Conservation (phyloP, 2,797 vertebrate genomes). For the Lacerta viridis region DNA sequence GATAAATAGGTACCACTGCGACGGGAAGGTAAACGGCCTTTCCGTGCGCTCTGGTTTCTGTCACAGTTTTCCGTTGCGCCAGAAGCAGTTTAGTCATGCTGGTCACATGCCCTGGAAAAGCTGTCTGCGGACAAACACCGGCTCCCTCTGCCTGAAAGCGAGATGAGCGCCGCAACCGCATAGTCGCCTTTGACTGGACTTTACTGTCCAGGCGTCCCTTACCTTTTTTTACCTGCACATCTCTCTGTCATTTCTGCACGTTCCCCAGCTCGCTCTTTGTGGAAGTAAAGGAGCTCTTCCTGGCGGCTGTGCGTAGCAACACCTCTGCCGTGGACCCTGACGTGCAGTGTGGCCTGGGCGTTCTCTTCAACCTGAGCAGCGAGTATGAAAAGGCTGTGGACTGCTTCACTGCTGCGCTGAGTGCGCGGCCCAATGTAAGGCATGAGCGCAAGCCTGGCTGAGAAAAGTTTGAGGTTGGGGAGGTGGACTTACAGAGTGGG, state of each 20-base stretch:
- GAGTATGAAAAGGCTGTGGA: slow-evolving; percentile 98
- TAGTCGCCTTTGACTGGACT: too few species aligned
- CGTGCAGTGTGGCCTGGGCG: slow-evolving; percentile 96
- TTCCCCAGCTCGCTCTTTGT: slow-evolving; percentile 88
- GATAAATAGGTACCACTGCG: too few species aligned
- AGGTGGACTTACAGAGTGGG: background rate
- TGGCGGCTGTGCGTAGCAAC: slow-evolving; percentile 91
- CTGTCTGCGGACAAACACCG: too few species aligned
- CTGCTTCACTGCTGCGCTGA: slow-evolving; percentile 93
- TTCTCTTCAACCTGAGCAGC: slow-evolving; percentile 97
- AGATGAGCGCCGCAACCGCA: too few species aligned
- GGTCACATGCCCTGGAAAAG: too few species aligned
- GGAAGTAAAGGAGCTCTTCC: slow-evolving; percentile 93
- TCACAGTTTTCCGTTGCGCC: too few species aligned
- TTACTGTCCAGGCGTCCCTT: too few species aligned
- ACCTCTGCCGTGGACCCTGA: slow-evolving; percentile 92
- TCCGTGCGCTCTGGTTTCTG: rapidly evolving
- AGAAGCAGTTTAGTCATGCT: too few species aligned
- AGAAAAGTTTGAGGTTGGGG: slow-evolving; percentile 61
- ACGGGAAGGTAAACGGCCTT: too few species aligned
- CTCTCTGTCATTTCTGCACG: slow-evolving; percentile 5
- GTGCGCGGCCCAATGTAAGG: slow-evolving; percentile 82
- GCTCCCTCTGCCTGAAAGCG: too few species aligned
- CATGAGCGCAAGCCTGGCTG: background rate
- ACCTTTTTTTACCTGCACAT: background rate